These are phyloP conservation scores for Otocyon megalotis DNA, from an alignment of 2,113 vertebrate genomes.

Conservation along the genomic window DNA sequence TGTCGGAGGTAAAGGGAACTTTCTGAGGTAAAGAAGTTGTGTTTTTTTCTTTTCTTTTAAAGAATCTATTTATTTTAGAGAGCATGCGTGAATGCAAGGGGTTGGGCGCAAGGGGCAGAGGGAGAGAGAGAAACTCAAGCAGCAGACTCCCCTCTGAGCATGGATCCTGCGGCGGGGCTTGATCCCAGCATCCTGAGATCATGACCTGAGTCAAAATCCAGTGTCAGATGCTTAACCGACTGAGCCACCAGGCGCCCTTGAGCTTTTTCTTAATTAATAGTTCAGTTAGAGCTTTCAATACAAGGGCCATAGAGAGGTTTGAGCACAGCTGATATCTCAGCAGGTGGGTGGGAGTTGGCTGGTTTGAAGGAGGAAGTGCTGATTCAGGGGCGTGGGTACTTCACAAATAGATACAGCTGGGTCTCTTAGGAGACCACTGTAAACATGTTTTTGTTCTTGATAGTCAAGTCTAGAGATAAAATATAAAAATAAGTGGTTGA, in stretches of 20 bases:
- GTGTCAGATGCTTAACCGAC: too few relatives aligned
- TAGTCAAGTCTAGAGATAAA: background rate
- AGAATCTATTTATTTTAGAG: background rate
- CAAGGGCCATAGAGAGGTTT: background rate
- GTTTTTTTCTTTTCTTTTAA: background rate
- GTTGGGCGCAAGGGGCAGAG: background rate
- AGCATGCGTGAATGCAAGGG: fast-evolving
- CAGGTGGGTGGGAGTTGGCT: background rate
- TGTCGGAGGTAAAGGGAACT: background rate
- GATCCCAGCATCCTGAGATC: too few relatives aligned
- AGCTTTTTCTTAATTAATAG: background rate
- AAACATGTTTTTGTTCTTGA: background rate
- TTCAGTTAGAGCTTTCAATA: background rate
- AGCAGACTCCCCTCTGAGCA: too few relatives aligned
- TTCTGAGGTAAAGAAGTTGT: background rate
- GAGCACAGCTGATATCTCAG: background rate
- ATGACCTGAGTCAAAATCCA: too few relatives aligned
- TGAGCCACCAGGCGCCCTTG: too few relatives aligned
- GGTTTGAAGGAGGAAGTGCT: background rate
- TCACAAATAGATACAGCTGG: background rate
- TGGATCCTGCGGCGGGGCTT: too few relatives aligned
- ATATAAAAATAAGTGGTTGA: background rate
- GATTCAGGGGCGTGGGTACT: background rate
- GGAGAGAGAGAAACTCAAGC: background rate
- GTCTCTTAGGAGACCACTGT: background rate